A percentile compares a stretch with the other conserved stretches of the same genome.
phyloP scores from a whole-genome alignment of 2,888 invertebrate genomes.

The Lacanobia wlatinum region DNA sequence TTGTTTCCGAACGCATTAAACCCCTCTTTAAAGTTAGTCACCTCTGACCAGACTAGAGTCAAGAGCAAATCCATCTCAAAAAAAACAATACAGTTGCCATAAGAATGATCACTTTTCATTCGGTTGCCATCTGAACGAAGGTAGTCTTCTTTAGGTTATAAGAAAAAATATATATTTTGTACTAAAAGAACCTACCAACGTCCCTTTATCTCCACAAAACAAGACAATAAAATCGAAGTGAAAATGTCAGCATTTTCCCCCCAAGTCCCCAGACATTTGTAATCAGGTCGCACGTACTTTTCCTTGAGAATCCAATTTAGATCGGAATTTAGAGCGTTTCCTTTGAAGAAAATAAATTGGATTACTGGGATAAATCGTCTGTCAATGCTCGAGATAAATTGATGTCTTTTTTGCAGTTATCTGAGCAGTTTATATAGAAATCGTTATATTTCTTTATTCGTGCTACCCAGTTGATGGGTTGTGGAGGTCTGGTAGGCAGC shows the following conservation, averaged over 20 bases:
- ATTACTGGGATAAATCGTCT: constrained; percentile 22
- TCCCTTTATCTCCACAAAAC: not conserved
- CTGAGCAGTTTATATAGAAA: not conserved
- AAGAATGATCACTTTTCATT: no score
- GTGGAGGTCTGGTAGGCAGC: no score
- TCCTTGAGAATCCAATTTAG: constrained; percentile 37
- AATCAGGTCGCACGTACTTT: constrained; percentile 25
- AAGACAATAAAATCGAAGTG: constrained; percentile 8
- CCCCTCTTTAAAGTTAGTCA: no score
- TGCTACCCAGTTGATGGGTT: no score
- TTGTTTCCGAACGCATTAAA: no score
- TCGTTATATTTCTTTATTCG: no score
- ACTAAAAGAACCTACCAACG: no score
- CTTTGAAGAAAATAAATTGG: constrained; percentile 42
- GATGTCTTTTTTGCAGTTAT: not conserved
- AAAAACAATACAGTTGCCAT: no score
- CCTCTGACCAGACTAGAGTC: no score
- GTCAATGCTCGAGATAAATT: constrained; percentile 12
- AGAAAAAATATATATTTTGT: not conserved
- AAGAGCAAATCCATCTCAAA: no score
- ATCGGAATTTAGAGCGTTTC: constrained; percentile 37
- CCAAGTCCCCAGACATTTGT: constrained; percentile 7
- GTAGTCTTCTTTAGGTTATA: no score
- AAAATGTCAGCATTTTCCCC: constrained; percentile 24
- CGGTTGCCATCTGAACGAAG: no score